Conservation (phyloP, 2,888 invertebrate genomes). For the Sesia bembeciformis region DNA sequence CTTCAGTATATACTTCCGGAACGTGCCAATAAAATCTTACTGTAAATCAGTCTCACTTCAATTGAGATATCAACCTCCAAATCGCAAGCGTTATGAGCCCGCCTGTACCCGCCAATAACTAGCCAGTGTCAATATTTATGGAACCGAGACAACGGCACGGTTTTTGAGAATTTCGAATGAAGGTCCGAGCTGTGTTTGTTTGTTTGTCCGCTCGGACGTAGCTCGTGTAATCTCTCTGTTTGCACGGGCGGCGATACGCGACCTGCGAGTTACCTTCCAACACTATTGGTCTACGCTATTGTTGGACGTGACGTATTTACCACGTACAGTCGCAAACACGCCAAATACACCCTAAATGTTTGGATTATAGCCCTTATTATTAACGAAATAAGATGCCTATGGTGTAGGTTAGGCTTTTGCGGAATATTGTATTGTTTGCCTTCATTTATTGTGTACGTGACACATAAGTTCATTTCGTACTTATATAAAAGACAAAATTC, state of each 20-base stretch:
- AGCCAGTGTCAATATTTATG: constrained; percentile 60
- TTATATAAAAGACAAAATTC: no score
- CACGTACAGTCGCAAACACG: background rate
- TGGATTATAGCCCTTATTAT: background rate
- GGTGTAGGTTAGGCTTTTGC: background rate
- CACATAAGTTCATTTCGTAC: no score
- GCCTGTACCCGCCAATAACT: constrained; percentile 60
- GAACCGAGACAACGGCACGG: constrained; percentile 57
- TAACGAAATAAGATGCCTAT: background rate
- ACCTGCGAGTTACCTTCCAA: constrained; percentile 17
- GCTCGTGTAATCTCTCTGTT: constrained; percentile 41
- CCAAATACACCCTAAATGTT: background rate
- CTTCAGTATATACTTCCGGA: no score
- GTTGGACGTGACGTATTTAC: background rate
- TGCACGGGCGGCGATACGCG: constrained; percentile 16
- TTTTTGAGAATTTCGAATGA: constrained; percentile 70
- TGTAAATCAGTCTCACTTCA: background rate
- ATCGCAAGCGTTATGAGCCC: background rate
- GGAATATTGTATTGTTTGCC: background rate
- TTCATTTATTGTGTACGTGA: background rate
- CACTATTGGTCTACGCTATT: constrained; percentile 13
- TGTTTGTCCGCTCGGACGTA: constrained; percentile 34
- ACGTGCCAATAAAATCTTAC: no score
- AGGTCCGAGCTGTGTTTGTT: constrained; percentile 41
- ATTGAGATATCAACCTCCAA: background rate